A percentile compares a stretch with the other conserved stretches of the same genome.
phyloP scores from a whole-genome alignment of 2,797 vertebrate genomes.

The Cyclura pinguis region DNA sequence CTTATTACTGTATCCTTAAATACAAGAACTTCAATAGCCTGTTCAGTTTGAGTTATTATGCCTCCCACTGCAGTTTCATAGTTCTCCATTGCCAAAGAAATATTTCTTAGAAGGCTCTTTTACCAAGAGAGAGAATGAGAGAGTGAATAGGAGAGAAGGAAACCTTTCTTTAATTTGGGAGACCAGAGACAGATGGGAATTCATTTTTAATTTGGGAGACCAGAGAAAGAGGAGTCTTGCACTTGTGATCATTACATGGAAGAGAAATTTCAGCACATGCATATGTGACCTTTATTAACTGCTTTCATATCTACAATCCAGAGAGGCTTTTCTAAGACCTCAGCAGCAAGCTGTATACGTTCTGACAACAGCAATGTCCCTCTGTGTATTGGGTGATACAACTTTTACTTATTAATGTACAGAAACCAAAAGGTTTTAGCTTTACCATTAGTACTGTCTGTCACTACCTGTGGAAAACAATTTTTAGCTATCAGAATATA shows the following conservation, averaged over 20 bases:
- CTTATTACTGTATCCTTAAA: not conserved
- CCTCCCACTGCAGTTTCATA: not conserved
- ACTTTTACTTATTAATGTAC: slow-evolving; percentile 49
- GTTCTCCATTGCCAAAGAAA: not conserved
- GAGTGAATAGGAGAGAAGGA: not conserved
- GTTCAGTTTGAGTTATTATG: not conserved
- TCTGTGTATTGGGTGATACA: not conserved
- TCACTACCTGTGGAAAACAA: slow-evolving; percentile 70
- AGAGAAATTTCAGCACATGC: not conserved
- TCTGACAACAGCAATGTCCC: not conserved
- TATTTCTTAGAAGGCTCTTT: not conserved
- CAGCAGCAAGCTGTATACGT: not conserved
- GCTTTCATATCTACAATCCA: not conserved
- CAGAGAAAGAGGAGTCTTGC: not conserved
- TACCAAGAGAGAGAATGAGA: too few relatives aligned
- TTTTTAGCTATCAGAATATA: slow-evolving; percentile 78
- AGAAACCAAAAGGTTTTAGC: slow-evolving; percentile 69
- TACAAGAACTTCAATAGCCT: not conserved
- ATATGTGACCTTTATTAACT: not conserved
- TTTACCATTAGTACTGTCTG: slow-evolving; percentile 63
- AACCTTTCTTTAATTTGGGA: not conserved
- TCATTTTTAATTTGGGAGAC: not conserved
- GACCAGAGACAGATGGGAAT: not conserved
- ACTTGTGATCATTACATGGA: not conserved
- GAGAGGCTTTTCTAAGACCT: not conserved